phyloP scores from a whole-genome alignment of 2,797 vertebrate species.

The Coregonus suidteri region DNA sequence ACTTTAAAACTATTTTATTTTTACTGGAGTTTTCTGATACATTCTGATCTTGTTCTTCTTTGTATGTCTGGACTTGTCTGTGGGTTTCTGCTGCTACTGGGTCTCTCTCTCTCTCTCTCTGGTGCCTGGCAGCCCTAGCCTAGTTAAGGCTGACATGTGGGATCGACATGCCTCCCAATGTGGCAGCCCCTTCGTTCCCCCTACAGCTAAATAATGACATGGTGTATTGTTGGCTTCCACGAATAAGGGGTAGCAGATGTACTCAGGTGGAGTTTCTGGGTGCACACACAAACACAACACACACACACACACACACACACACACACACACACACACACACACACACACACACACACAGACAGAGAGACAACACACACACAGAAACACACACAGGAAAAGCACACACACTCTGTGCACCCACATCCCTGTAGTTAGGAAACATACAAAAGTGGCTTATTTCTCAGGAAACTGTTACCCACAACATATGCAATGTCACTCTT shows the following conservation, averaged over 20 bases:
- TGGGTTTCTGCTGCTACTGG: background rate
- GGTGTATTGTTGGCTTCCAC: conserved; percentile 56
- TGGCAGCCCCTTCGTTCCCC: conserved; percentile 33
- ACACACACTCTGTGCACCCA: background rate
- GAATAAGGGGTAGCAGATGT: conserved; percentile 27
- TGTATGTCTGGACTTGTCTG: conserved; percentile 45
- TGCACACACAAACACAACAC: too few relatives aligned
- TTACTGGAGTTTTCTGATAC: background rate
- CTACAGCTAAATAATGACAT: conserved; percentile 51
- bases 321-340: background rate
- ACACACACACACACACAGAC: background rate
- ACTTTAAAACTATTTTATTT: background rate
- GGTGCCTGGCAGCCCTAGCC: conserved; percentile 54
- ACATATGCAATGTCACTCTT: background rate
- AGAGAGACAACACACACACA: conserved; percentile 10
- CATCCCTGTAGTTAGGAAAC: too few relatives aligned
- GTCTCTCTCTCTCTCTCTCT: background rate
- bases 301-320: background rate
- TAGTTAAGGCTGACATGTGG: conserved; percentile 63
- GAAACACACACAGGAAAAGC: background rate
- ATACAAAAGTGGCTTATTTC: background rate
- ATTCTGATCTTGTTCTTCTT: conserved; percentile 22
- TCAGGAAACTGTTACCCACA: background rate
- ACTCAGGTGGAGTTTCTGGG: background rate
- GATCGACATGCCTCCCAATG: conserved; percentile 52